A percentile compares a stretch with the other conserved stretches of the same genome.
Conservation (phyloP, 23 tunicate genomes). For the Aplidium turbinatum region DNA sequence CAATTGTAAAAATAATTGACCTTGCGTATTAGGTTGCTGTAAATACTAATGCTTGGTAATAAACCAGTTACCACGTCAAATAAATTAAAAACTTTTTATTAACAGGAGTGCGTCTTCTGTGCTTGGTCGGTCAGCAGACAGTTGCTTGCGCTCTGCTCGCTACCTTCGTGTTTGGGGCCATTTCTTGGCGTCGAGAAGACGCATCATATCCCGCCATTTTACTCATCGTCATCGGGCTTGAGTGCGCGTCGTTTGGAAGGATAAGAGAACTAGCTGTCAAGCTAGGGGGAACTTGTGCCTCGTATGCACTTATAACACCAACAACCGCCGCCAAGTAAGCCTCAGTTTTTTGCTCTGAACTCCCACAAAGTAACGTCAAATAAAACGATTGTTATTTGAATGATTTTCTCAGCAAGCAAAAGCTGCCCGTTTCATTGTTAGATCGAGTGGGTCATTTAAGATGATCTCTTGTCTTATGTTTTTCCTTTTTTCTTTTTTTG, state of each 20-base stretch:
- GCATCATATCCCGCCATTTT: constrained; percentile 51
- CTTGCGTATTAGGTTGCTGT: too few relatives aligned
- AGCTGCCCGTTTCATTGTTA: too few relatives aligned
- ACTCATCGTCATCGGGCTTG: constrained; percentile 44
- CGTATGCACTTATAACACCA: constrained; percentile 55
- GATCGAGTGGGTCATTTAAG: too few relatives aligned
- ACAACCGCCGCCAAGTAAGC: constrained; percentile 65
- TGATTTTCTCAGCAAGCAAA: too few relatives aligned
- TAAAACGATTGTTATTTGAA: too few relatives aligned
- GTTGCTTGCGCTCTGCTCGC: constrained; percentile 60
- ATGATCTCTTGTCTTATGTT: too few relatives aligned
- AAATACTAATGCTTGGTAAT: too few relatives aligned
- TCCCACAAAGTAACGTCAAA: too few relatives aligned
- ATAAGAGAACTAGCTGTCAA: constrained; percentile 57
- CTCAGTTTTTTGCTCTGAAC: too few relatives aligned
- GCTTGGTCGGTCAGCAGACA: constrained; percentile 64
- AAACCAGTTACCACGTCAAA: too few relatives aligned
- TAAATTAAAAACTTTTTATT: neutral
- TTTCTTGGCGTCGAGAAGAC: constrained; percentile 63
- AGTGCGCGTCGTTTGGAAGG: constrained; percentile 55
- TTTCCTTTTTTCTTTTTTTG: too few relatives aligned
- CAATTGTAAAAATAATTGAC: too few relatives aligned
- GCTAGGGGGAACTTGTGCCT: constrained; percentile 65
- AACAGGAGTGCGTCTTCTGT: constrained; percentile 57
- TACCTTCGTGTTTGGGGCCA: constrained; percentile 53